phyloP scores from a whole-genome alignment of 2,113 vertebrate genomes.

The Bubalus kerabau region DNA sequence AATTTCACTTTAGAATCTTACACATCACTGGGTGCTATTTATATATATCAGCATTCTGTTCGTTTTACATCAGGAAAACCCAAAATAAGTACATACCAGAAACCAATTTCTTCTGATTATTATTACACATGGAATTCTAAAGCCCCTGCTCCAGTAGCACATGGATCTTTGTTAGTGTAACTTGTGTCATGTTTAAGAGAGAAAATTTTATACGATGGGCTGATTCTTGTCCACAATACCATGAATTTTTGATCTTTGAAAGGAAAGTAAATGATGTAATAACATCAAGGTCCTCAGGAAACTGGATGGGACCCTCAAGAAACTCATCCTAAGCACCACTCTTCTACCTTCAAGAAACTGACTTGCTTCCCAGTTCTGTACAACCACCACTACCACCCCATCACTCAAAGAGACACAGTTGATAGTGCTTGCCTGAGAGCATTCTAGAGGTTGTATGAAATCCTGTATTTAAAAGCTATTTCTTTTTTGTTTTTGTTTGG shows the following conservation, averaged over 20 bases:
- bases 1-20: conserved; percentile 92
- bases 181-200: conserved; percentile 28
- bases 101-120: conserved; percentile 87
- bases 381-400: not conserved
- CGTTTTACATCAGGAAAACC: conserved; percentile 91
- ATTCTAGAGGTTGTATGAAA: not conserved
- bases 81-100: conserved; percentile 84
- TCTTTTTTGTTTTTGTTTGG: not conserved
- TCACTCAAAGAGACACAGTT: not conserved
- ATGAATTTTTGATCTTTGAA: not conserved
- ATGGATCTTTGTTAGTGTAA: conserved; percentile 64
- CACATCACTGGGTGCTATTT: conserved; percentile 89
- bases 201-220: not conserved
- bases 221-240: not conserved
- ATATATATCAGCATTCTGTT: conserved; percentile 90
- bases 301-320: not conserved
- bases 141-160: conserved; percentile 80
- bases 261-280: not conserved
- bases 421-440: not conserved
- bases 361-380: not conserved
- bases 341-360: not conserved
- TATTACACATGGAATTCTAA: conserved; percentile 91
- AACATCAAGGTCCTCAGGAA: not conserved
- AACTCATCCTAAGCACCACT: not conserved
- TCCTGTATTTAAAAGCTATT: not conserved